These are phyloP conservation scores for Ariolimax columbianus DNA, from an alignment of 2,888 invertebrate genomes.

Conservation along the genomic window DNA sequence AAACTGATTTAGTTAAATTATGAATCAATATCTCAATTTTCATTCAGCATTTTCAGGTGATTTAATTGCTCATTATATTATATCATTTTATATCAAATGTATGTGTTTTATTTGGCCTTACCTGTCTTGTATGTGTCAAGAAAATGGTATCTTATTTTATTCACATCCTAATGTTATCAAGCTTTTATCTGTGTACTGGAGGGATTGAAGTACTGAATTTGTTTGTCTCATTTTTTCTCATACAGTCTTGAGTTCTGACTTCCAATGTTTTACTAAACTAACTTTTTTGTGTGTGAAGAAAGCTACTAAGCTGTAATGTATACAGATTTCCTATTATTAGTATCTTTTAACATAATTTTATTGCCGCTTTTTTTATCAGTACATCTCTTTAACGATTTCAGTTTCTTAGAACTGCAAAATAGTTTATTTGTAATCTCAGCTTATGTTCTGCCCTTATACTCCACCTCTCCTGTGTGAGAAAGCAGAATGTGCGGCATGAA, in stretches of 20 bases:
- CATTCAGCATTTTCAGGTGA: slow-evolving; percentile 25
- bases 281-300: background rate
- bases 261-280: background rate
- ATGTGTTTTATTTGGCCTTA: slow-evolving; percentile 2
- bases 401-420: background rate
- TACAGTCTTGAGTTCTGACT: background rate
- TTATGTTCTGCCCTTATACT: background rate
- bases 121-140: slow-evolving; percentile 3
- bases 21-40: too few species aligned
- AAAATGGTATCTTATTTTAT: background rate
- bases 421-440: background rate
- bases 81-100: background rate
- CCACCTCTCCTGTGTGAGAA: too few species aligned
- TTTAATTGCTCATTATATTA: slow-evolving; percentile 17
- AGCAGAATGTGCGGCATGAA: too few species aligned
- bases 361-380: background rate
- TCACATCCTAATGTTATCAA: background rate
- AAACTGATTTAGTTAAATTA: background rate
- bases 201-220: background rate
- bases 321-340: background rate
- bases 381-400: background rate
- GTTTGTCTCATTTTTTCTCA: background rate
- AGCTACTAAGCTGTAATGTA: background rate
- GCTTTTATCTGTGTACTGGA: background rate
- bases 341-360: background rate